Evolutionary conservation across 2,797 vertebrate genomes (phyloP).

Genomic region (Rallus crepitans): DNA sequence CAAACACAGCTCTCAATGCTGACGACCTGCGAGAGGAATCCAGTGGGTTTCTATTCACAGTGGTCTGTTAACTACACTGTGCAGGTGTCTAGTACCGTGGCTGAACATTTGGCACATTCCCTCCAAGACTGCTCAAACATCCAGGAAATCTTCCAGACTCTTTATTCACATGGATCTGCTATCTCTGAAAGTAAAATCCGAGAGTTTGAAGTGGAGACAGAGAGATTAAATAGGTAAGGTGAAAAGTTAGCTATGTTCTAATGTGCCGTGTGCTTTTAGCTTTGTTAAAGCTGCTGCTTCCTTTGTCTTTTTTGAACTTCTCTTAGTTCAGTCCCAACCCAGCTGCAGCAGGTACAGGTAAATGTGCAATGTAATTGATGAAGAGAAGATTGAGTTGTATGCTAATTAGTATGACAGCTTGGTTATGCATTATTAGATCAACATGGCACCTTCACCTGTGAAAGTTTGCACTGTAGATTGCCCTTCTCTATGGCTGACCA

Average conservation of each 20-base stretch:
- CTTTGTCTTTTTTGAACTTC: not conserved
- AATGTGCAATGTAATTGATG: not conserved
- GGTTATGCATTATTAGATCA: not conserved
- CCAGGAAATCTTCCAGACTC: slow-evolving; percentile 91
- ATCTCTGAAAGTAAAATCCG: slow-evolving; percentile 90
- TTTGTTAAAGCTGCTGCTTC: not conserved
- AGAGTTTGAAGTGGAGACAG: slow-evolving; percentile 91
- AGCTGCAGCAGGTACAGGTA: not conserved
- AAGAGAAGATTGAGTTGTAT: not conserved
- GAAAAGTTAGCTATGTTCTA: not conserved
- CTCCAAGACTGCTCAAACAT: slow-evolving; percentile 91
- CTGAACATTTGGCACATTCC: slow-evolving; percentile 88
- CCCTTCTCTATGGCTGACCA: not conserved
- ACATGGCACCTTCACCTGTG: not conserved
- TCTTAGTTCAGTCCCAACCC: not conserved
- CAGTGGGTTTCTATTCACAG: not conserved
- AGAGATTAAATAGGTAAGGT: slow-evolving; percentile 87
- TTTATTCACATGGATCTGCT: slow-evolving; percentile 89
- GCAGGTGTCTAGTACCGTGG: slow-evolving; percentile 88
- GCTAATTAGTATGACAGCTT: not conserved
- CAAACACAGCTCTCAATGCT: not conserved
- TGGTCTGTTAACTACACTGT: not conserved
- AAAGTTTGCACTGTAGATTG: not conserved
- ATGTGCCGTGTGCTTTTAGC: not conserved
- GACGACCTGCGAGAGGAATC: not conserved